Evolutionary conservation across 2,888 invertebrate species (phyloP).

Genomic region (Amphipoea lucens): DNA sequence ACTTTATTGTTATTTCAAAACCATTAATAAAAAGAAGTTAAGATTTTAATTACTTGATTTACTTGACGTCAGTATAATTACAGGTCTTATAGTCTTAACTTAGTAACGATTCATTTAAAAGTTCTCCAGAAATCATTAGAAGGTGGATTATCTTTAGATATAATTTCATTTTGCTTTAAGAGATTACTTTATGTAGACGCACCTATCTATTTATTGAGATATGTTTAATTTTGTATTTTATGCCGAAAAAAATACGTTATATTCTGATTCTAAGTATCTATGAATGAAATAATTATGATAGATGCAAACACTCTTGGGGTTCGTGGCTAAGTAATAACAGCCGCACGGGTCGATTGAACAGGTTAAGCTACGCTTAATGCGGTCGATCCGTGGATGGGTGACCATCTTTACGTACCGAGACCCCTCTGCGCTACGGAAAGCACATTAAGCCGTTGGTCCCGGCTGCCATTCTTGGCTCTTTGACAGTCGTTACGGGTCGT

Average conservation of each 20-base stretch:
- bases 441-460: no score
- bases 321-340: no score
- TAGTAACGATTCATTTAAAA: conserved; percentile 12
- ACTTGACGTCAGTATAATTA: conserved; percentile 36
- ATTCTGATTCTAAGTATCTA: neutral
- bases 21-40: neutral
- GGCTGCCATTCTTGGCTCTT: no score
- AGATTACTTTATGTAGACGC: conserved; percentile 18
- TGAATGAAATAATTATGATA: neutral
- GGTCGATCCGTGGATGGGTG: no score
- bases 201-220: neutral
- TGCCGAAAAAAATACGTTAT: no score
- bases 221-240: neutral
- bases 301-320: neutral
- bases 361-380: no score
- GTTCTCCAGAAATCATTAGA: conserved; percentile 19
- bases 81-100: conserved; percentile 12
- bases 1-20: conserved; percentile 10
- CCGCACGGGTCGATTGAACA: no score
- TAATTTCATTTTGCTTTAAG: conserved; percentile 7
- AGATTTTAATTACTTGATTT: conserved; percentile 39
- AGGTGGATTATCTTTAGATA: conserved; percentile 21
- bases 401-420: no score
- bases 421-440: no score
- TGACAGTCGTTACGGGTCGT: no score